Evolutionary conservation across 2,888 invertebrate species (phyloP).

Genomic region (Drosophila anomalipes): DNA sequence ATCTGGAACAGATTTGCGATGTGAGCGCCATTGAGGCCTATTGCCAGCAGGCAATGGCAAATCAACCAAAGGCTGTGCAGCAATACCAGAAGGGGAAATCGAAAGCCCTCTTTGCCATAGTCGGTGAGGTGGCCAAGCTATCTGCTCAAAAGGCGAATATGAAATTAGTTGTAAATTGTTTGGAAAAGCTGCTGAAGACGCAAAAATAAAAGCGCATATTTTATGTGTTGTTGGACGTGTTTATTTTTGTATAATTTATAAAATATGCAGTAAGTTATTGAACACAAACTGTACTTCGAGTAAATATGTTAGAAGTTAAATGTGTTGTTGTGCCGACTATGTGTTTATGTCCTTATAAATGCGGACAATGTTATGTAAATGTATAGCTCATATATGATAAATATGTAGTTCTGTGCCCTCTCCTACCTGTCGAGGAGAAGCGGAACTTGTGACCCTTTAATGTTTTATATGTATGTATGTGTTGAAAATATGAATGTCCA

Average conservation of each 20-base stretch:
- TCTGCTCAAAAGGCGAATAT: conserved; percentile 89
- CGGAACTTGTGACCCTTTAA: conserved; percentile 80
- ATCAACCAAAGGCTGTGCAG: conserved; percentile 89
- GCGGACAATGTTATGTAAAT: conserved; percentile 40
- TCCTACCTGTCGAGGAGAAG: conserved; percentile 77
- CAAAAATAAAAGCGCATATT: conserved; percentile 23
- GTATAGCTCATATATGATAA: conserved; percentile 34
- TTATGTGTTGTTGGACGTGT: conserved; percentile 59
- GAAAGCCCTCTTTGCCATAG: conserved; percentile 89
- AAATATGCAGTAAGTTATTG: conserved; percentile 49
- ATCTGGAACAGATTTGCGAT: conserved; percentile 89
- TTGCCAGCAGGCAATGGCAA: conserved; percentile 88
- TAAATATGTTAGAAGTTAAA: conserved; percentile 38
- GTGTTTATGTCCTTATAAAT: conserved; percentile 51
- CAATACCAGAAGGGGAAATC: conserved; percentile 90
- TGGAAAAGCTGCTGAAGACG: conserved; percentile 85
- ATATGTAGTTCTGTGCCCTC: conserved; percentile 73
- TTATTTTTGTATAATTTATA: conserved; percentile 60
- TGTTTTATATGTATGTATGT: conserved; percentile 39
- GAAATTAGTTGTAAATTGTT: conserved; percentile 87
- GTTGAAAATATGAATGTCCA: conserved; percentile 27
- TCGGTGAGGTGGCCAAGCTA: conserved; percentile 87
- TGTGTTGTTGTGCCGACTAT: conserved; percentile 60
- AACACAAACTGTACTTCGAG: conserved; percentile 53
- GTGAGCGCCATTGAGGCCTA: conserved; percentile 87